Percentiles rank a stretch among this genome's conserved stretches.
Conservation (phyloP, 2,888 invertebrate species). For the Octonoba sinensis region DNA sequence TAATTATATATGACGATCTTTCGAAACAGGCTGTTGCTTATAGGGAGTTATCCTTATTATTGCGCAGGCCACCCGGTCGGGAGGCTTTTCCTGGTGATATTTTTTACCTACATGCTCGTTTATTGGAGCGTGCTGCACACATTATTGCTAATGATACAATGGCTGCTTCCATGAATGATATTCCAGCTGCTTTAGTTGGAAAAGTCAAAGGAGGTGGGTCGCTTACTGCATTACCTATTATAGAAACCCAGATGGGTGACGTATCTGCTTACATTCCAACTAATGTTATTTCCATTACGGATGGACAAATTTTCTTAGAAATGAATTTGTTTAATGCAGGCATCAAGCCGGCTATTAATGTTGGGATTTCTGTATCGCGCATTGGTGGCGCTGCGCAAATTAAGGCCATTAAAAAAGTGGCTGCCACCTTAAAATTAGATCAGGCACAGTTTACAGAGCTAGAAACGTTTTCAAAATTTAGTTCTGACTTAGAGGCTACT, state of each 20-base stretch:
- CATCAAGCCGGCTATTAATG: slow-evolving; percentile 99
- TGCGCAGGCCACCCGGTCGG: slow-evolving; percentile 98
- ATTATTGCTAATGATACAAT: too few relatives aligned
- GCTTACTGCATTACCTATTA: slow-evolving; percentile 96
- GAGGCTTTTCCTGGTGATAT: slow-evolving; percentile 99
- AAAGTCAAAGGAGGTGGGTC: slow-evolving; percentile 98
- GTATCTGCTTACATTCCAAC: slow-evolving; percentile 99
- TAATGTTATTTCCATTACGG: slow-evolving; percentile 99
- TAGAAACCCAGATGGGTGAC: slow-evolving; percentile 99
- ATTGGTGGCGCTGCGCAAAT: slow-evolving; percentile 99
- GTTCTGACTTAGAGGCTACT: too few relatives aligned
- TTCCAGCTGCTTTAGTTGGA: slow-evolving; percentile 73
- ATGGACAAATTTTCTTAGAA: slow-evolving; percentile 99
- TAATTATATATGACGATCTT: slow-evolving; percentile 58
- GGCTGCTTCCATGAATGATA: too few relatives aligned
- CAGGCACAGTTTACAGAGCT: too few relatives aligned
- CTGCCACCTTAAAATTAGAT: too few relatives aligned
- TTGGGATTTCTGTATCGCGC: slow-evolving; percentile 98
- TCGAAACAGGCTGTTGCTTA: slow-evolving; percentile 60
- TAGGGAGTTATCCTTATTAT: slow-evolving; percentile 51
- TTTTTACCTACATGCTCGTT: slow-evolving; percentile 99
- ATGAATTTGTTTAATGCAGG: slow-evolving; percentile 99
- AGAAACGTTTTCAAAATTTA: too few relatives aligned
- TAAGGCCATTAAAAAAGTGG: slow-evolving; percentile 98
- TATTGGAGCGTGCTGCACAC: slow-evolving; percentile 98